A percentile compares a stretch with the other conserved stretches of the same genome.
Evolutionary conservation across 2,888 invertebrate species (phyloP).

Genomic region (Drosophila colorata): DNA sequence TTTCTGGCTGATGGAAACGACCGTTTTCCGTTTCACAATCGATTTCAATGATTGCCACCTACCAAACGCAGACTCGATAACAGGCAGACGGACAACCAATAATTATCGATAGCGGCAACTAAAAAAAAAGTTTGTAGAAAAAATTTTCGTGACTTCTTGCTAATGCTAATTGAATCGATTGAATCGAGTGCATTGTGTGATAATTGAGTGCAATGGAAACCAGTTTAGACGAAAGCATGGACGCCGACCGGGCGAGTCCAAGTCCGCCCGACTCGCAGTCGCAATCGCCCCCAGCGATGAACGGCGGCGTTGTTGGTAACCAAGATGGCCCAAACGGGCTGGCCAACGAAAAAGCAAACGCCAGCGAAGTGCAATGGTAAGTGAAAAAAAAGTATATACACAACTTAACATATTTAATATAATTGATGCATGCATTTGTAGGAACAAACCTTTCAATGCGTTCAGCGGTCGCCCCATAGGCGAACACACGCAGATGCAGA

Average conservation of each 20-base stretch:
- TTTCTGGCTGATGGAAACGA: not conserved
- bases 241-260: slow-evolving; percentile 52
- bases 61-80: slow-evolving; percentile 29
- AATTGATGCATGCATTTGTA: slow-evolving; percentile 13
- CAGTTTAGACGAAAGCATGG: slow-evolving; percentile 67
- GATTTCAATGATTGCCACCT: slow-evolving; percentile 13
- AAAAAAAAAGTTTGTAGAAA: slow-evolving; percentile 55
- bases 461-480: slow-evolving; percentile 72
- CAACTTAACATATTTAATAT: not conserved
- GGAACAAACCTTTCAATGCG: slow-evolving; percentile 69
- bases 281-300: slow-evolving; percentile 53
- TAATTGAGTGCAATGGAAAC: slow-evolving; percentile 61
- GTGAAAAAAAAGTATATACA: too few species aligned
- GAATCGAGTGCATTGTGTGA: slow-evolving; percentile 14
- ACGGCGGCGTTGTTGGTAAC: slow-evolving; percentile 27
- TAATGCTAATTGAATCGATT: slow-evolving; percentile 49
- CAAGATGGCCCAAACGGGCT: slow-evolving; percentile 62
- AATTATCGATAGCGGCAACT: slow-evolving; percentile 71
- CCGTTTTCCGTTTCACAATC: not conserved
- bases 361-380: slow-evolving; percentile 58
- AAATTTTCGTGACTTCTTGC: slow-evolving; percentile 41
- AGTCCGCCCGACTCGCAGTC: slow-evolving; percentile 34
- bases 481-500: slow-evolving; percentile 62
- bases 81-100: slow-evolving; percentile 10
- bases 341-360: slow-evolving; percentile 55